Conservation (phyloP, 53 echinoderm and acorn worm genomes). For the Antedon mediterranea region DNA sequence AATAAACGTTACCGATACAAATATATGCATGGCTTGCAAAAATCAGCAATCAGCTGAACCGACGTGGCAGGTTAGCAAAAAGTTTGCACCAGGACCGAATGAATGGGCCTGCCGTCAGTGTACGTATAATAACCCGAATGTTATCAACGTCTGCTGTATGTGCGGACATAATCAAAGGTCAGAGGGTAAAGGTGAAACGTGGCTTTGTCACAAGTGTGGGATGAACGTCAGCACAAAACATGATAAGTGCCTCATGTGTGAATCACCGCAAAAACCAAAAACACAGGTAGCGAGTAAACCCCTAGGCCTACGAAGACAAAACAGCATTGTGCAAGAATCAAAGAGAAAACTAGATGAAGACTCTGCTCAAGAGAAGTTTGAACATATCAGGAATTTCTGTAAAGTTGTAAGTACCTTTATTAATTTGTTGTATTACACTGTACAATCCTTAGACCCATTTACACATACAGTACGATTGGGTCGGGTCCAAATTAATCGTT, state of each 20-base stretch:
- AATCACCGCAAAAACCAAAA: conserved; percentile 3
- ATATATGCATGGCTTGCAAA: conserved; percentile 31
- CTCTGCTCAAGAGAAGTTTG: conserved; percentile 42
- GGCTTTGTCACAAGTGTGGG: conserved; percentile 45
- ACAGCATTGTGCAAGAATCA: conserved; percentile 64
- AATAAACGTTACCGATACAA: conserved; percentile 33
- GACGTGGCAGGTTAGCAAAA: conserved; percentile 10
- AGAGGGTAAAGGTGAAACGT: conserved; percentile 12
- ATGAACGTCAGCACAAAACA: conserved; percentile 17
- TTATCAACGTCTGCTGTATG: conserved; percentile 31
- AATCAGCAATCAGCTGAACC: conserved; percentile 10
- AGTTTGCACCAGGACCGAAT: conserved; percentile 39
- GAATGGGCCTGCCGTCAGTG: conserved; percentile 80
- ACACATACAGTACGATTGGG: no score
- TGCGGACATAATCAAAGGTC: conserved; percentile 21
- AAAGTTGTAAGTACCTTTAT: conserved; percentile 51
- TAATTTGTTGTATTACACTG: no score
- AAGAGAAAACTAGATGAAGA: conserved; percentile 59
- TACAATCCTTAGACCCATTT: no score
- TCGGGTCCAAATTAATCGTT: no score
- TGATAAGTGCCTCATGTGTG: conserved; percentile 30
- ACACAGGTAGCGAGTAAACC: not conserved
- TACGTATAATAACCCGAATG: conserved; percentile 58
- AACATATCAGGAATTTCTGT: conserved; percentile 56
- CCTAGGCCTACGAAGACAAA: conserved; percentile 33